Percentiles rank a stretch among this genome's conserved stretches.
Evolutionary conservation across 37 sponge, comb jelly and placozoan genomes (phyloP).

Genomic region (Spongia lamella): DNA sequence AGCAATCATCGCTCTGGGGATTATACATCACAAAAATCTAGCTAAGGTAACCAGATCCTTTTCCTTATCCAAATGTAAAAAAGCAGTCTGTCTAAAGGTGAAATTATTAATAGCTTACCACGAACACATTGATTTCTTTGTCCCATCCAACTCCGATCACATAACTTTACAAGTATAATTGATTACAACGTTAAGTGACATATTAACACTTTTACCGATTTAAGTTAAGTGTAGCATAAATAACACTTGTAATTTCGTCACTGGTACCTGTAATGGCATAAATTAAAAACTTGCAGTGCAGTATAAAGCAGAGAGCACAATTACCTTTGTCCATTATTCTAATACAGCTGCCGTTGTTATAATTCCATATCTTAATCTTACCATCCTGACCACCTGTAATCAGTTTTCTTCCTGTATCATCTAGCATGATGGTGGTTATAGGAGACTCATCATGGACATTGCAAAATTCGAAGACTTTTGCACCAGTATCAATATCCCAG

Average conservation of each 20-base stretch:
- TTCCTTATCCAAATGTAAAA: no score
- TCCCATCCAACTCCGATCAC: slow-evolving; percentile 94
- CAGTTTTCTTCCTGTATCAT: slow-evolving; percentile 64
- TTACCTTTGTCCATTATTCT: slow-evolving; percentile 77
- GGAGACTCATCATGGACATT: slow-evolving; percentile 59
- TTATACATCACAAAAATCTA: no score
- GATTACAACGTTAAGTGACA: not conserved
- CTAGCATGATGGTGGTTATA: slow-evolving; percentile 61
- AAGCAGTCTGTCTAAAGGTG: no score
- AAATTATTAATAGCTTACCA: slow-evolving; percentile 48
- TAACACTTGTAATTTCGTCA: slow-evolving; percentile 34
- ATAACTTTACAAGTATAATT: slow-evolving; percentile 44
- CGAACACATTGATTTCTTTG: slow-evolving; percentile 74
- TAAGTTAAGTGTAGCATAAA: not conserved
- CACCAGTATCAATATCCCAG: slow-evolving; percentile 84
- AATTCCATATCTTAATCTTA: slow-evolving; percentile 86
- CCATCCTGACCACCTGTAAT: slow-evolving; percentile 83
- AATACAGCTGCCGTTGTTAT: slow-evolving; percentile 90
- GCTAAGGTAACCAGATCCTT: no score
- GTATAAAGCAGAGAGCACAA: not conserved
- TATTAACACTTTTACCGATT: not conserved
- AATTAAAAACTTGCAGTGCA: not conserved
- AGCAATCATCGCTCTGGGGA: no score
- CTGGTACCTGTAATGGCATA: not conserved
- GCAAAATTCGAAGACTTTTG: slow-evolving; percentile 68